Evolutionary conservation across 1,140 invertebrate species (phyloP), one percentile per base, ranked within the genome.

Genomic region (Magallana ariakensis): DNA sequence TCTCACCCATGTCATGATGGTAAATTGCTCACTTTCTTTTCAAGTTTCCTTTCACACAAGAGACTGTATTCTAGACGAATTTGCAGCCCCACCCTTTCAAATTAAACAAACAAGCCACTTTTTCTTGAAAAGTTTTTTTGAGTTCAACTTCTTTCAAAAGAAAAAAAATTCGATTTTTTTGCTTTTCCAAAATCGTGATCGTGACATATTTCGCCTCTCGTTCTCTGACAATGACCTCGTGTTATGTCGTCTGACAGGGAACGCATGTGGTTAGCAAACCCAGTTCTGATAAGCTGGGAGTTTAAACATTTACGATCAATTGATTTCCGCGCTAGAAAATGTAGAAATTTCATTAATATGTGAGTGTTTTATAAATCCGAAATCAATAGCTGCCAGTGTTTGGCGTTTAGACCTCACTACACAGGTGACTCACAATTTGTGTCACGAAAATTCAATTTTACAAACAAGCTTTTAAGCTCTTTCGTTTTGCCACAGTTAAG

Each of bases 321-420:
- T 75, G 66, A 75, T 75, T 75, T 75, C 66, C 66, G 66, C 66
- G 66, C 26, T 75, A 62, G 66, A 75, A 75, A 46, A 75, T 75
- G 66, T 75, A 75, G 66, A 75, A 75, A 26, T 75, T 75, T 75
- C 66, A 75, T 75, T 75, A 75, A 75, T 75, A 75, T 75, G 66
- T 75, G 66, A 75, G 66, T 75, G 66, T 75, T 75, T 75, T 75
- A 75, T 75, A 75, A 75, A 75, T 75, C 66, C 66, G 66, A 75
- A 75, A 75, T 75, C 66, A 75, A 75, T 75, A 75, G 66, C 66
- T 75, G 66, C 22, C 66, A 75, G 19, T 75, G 66, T 75, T 75
- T 75, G 26, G 66, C 33, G 66, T 33, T 33, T 10, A 26, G 66
- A 75, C 66, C 66, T 7, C 22, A 26, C 66, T 75, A 75, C 66